A percentile compares a stretch with the other conserved stretches of the same genome.
These are phyloP conservation scores for Idaea biselata DNA, from an alignment of 2,888 invertebrate species.

Conservation along the genomic window DNA sequence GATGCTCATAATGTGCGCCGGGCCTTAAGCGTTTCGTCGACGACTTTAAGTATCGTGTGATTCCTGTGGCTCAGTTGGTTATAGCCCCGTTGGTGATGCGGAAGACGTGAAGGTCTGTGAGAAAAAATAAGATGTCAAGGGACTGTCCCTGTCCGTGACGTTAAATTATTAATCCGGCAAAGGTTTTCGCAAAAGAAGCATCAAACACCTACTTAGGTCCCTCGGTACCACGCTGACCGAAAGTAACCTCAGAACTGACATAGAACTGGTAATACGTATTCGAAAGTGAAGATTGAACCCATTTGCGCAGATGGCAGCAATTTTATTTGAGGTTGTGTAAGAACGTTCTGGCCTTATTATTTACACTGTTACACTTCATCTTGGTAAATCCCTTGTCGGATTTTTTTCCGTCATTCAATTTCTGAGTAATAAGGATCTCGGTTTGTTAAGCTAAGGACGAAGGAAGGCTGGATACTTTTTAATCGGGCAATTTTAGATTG, in stretches of 20 bases:
- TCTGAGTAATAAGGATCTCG: not conserved
- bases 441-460: not conserved
- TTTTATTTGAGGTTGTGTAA: slow-evolving; percentile 38
- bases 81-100: too few relatives aligned
- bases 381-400: slow-evolving; percentile 1
- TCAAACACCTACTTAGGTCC: not conserved
- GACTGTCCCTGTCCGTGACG: not conserved
- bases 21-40: too few relatives aligned
- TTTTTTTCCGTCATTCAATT: slow-evolving; percentile 1
- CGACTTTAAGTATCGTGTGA: too few relatives aligned
- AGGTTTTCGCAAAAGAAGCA: not conserved
- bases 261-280: slow-evolving; percentile 13
- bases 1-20: too few relatives aligned
- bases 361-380: slow-evolving; percentile 12
- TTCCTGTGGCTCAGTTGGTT: too few relatives aligned
- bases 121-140: not conserved
- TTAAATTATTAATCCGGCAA: not conserved
- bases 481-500: not conserved
- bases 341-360: slow-evolving; percentile 32
- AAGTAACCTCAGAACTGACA: not conserved
- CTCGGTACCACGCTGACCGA: not conserved
- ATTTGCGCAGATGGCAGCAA: slow-evolving; percentile 43
- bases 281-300: slow-evolving; percentile 27
- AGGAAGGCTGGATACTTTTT: not conserved
- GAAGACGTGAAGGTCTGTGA: not conserved